Base-by-base conservation (phyloP, 2,888 invertebrate species). In the Volucella inanis region DNA sequence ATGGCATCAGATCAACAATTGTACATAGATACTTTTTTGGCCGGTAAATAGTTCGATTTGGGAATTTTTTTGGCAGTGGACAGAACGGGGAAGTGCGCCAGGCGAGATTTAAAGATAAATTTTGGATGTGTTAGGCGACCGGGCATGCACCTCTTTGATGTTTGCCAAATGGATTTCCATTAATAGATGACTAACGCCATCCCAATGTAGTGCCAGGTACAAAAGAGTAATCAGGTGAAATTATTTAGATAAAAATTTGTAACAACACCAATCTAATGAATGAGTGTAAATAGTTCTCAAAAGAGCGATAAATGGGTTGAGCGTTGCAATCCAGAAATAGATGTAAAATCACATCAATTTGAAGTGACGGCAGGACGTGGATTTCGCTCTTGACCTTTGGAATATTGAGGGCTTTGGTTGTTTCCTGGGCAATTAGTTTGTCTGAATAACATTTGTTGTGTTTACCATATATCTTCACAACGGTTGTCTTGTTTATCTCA, bases 241-340 rank as follows among this genome's bases (percentile, higher is more conserved):
- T 31, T 62, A 11, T 49, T 62, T 38, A 45, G 14, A 41, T 15
- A 76, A 65, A 45, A 6, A 18, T 10, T 65, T 65, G 31, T 61
- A 15, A 57, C 39, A 57, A 57, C 38, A 47, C 6, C 6, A 2
- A 52, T 39, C 8, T 38, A 45, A 11, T n/a, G 31, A 50, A 59
- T 64, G 62, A 64, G 62, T 50, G 55, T 18, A 22, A 38, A 61
- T 22, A 11, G 49, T 14, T 47, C 2, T 11, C 45, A 39, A 38
- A 12, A n/a, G 38, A 11, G 6, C 4, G 10, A 31, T 31, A 31
- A 31, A 31, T 31, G 0, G 9, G 9, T 15, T 41, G 9, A 9
- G 22, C 38, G 68, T 55, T 14, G 61, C 50, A 45, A 41, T 80
- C 75, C 68, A 70, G 70, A 62, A 81, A 81, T 76, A 77, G 65